A percentile compares a stretch with the other conserved stretches of the same genome.
These are phyloP conservation scores for Agrochola lota DNA, from an alignment of 2,888 invertebrate species.

Conservation along the genomic window DNA sequence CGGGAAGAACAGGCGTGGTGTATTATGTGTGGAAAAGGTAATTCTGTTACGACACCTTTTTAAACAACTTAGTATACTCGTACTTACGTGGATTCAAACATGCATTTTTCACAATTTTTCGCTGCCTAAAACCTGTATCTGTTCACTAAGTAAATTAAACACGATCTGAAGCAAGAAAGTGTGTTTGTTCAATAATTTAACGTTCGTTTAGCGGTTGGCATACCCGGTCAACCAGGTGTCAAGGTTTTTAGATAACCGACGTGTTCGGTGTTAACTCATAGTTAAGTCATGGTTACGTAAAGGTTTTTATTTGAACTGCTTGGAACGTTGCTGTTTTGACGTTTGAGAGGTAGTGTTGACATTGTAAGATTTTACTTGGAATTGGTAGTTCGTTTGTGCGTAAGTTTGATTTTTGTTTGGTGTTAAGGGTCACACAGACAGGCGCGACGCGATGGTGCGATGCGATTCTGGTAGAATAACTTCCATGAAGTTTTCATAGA, in stretches of 20 bases:
- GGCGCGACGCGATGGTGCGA: too few species aligned
- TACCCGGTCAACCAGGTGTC: conserved; percentile 53
- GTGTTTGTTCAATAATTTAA: conserved; percentile 35
- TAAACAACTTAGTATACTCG: not conserved
- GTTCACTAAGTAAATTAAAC: conserved; percentile 5
- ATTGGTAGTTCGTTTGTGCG: conserved; percentile 5
- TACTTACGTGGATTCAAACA: not conserved
- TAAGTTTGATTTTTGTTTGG: not conserved
- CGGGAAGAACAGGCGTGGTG: too few species aligned
- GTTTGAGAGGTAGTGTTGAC: conserved; percentile 22
- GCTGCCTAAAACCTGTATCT: conserved; percentile 34
- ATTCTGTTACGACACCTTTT: not conserved
- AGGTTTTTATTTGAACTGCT: conserved; percentile 37
- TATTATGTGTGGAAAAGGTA: not conserved
- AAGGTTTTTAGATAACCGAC: conserved; percentile 48
- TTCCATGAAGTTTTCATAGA: too few species aligned
- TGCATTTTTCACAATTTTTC: not conserved
- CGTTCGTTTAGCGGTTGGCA: conserved; percentile 23
- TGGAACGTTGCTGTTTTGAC: conserved; percentile 12
- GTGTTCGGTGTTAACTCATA: conserved; percentile 22
- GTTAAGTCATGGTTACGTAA: conserved; percentile 52
- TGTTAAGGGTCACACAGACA: too few species aligned
- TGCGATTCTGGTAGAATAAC: too few species aligned
- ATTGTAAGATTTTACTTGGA: conserved; percentile 27
- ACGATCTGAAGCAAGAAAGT: conserved; percentile 51